A percentile compares a stretch with the other conserved stretches of the same genome.
Evolutionary conservation across 2,888 invertebrate species (phyloP).

Genomic region (Meta bourneti): DNA sequence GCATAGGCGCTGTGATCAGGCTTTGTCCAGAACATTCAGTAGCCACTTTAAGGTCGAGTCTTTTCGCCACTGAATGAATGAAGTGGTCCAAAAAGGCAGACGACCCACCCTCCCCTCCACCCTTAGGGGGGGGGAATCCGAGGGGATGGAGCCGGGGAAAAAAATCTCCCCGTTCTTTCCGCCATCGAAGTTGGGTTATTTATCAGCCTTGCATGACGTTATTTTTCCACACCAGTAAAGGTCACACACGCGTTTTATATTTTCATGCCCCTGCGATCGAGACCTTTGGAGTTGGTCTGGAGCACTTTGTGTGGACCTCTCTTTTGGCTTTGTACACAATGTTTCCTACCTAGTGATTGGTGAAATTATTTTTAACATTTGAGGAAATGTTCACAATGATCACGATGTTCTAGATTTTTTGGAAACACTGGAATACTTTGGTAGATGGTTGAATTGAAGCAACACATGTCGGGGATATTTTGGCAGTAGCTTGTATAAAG

Average conservation of each 20-base stretch:
- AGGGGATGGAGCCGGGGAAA: not conserved
- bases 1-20: slow-evolving; percentile 28
- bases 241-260: slow-evolving; percentile 70
- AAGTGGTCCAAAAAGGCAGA: slow-evolving; percentile 70
- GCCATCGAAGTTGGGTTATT: slow-evolving; percentile 51
- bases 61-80: slow-evolving; percentile 72
- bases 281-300: not conserved
- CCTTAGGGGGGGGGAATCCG: not conserved
- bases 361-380: not conserved
- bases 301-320: not conserved
- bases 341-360: not conserved
- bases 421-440: no score
- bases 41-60: slow-evolving; percentile 72
- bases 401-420: no score
- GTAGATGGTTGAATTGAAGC: no score
- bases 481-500: no score
- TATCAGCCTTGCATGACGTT: slow-evolving; percentile 69
- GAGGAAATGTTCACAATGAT: no score
- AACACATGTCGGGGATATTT: no score
- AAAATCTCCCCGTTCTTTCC: slow-evolving; percentile 30
- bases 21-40: slow-evolving; percentile 62
- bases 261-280: slow-evolving; percentile 36
- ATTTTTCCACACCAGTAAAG: slow-evolving; percentile 71
- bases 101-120: slow-evolving; percentile 11
- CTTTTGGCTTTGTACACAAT: not conserved